Conservation (phyloP, 2,113 vertebrate species). For the Aptenodytes patagonicus region DNA sequence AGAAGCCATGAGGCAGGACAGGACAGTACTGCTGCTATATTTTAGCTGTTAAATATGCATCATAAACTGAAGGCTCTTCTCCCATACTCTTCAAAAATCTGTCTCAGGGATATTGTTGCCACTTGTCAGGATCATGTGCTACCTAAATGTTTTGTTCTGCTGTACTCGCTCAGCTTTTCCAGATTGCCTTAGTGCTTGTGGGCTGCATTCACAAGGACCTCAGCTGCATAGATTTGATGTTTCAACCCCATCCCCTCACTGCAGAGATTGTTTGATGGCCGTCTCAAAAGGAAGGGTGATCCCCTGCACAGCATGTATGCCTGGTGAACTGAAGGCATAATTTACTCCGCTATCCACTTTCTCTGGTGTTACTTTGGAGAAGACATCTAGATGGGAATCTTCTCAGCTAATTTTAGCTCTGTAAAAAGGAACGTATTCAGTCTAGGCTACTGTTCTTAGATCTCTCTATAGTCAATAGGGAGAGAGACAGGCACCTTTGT, state of each 20-base stretch:
- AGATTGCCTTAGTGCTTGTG: not conserved
- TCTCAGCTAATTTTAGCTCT: not conserved
- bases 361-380: not conserved
- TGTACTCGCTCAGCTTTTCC: not conserved
- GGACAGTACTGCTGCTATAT: not conserved
- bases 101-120: not conserved
- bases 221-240: not conserved
- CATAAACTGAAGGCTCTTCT: not conserved
- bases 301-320: not conserved
- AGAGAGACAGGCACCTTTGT: not conserved
- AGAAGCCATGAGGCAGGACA: not conserved
- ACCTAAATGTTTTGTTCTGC: not conserved
- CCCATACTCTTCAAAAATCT: not conserved
- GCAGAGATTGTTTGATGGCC: not conserved
- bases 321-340: not conserved
- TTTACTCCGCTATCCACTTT: not conserved
- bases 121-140: not conserved
- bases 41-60: slow-evolving; percentile 28
- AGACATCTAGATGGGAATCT: not conserved
- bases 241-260: not conserved
- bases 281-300: not conserved
- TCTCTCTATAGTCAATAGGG: not conserved
- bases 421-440: not conserved
- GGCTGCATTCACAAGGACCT: not conserved
- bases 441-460: not conserved